A percentile compares a stretch with the other conserved stretches of the same genome.
Conservation (phyloP, 1,140 invertebrate species). For the Marisa cornuarietis region DNA sequence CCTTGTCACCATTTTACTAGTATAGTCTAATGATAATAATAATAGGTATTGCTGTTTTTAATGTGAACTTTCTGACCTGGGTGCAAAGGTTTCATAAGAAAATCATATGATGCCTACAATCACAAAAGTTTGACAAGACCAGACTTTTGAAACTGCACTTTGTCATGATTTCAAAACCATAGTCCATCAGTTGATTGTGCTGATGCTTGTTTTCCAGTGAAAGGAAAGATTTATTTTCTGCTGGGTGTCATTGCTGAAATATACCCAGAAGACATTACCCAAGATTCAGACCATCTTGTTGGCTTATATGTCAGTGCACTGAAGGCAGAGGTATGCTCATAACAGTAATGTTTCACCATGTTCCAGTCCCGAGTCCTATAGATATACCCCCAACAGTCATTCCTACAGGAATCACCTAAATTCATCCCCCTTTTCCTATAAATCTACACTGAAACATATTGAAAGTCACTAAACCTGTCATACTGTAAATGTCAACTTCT, state of each 20-base stretch:
- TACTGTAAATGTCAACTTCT: too few species aligned
- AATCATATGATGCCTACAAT: too few species aligned
- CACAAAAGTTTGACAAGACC: background rate
- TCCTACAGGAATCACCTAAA: too few species aligned
- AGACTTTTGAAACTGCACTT: background rate
- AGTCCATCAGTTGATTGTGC: background rate
- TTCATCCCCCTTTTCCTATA: too few species aligned
- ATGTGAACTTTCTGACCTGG: background rate
- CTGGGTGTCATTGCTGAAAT: slow-evolving; percentile 61
- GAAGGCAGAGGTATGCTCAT: slow-evolving; percentile 54
- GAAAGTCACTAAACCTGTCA: too few species aligned
- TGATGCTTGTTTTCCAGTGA: slow-evolving; percentile 51
- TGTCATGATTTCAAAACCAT: too few species aligned
- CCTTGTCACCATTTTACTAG: background rate
- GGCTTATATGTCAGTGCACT: slow-evolving; percentile 53
- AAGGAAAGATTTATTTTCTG: slow-evolving; percentile 56
- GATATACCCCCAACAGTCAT: too few species aligned
- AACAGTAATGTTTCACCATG: background rate
- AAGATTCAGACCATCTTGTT: slow-evolving; percentile 50
- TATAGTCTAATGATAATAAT: background rate
- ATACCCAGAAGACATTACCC: slow-evolving; percentile 58
- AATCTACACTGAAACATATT: too few species aligned
- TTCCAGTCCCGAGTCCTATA: background rate
- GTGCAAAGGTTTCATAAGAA: too few species aligned
- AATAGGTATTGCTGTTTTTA: background rate